phyloP scores from a whole-genome alignment of 2,888 invertebrate species.

The Idaea dimidiata region DNA sequence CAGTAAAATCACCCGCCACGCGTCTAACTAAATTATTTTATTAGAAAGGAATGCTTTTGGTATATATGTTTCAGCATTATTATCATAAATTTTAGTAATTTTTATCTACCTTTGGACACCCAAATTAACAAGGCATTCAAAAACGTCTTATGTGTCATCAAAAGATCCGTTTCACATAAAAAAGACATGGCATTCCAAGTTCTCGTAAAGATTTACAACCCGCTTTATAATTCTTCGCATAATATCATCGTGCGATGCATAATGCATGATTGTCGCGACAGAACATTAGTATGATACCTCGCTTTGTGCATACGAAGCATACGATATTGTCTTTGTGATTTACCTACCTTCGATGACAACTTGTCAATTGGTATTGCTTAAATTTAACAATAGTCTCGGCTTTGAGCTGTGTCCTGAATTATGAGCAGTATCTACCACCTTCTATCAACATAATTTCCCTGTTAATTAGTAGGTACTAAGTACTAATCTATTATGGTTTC shows the following conservation, averaged over 20 bases:
- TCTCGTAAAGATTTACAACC: conserved; percentile 23
- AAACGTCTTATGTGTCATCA: background rate
- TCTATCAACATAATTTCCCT: background rate
- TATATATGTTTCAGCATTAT: too few relatives aligned
- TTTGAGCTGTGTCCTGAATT: background rate
- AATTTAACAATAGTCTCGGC: background rate
- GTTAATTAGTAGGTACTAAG: too few relatives aligned
- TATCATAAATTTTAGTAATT: too few relatives aligned
- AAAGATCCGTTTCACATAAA: conserved; percentile 1
- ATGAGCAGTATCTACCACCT: background rate
- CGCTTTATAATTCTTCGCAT: conserved; percentile 42
- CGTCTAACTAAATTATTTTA: too few relatives aligned
- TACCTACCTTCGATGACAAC: background rate
- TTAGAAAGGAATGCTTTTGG: too few relatives aligned
- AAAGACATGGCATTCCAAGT: conserved; percentile 8
- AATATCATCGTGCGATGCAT: conserved; percentile 52
- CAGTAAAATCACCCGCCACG: too few relatives aligned
- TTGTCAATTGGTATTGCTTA: background rate
- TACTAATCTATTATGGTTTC: background rate
- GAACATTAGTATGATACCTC: conserved; percentile 63
- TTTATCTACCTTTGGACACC: too few relatives aligned
- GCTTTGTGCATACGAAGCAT: conserved; percentile 53
- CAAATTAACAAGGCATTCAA: too few relatives aligned
- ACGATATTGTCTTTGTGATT: background rate
- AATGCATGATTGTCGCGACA: conserved; percentile 66